phyloP scores from a whole-genome alignment of 1,140 invertebrate species.

The Drosophila sproati region DNA sequence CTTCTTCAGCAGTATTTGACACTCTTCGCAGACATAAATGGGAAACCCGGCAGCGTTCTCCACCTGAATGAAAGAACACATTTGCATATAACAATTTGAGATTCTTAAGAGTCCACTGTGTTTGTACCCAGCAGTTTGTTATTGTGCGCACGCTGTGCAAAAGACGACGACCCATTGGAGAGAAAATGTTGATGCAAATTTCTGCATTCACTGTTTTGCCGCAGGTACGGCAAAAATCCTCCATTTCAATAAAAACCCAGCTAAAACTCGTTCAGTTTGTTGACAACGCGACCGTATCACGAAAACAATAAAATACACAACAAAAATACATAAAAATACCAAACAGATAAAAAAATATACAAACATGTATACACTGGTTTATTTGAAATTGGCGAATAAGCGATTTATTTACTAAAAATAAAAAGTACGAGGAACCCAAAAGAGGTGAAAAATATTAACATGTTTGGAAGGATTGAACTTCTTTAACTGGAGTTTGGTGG shows the following conservation, averaged over 20 bases:
- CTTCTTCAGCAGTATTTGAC: constrained; percentile 51
- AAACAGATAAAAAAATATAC: not conserved
- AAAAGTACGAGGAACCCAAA: too few species aligned
- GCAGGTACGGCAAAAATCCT: constrained; percentile 63
- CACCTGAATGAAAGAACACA: constrained; percentile 31
- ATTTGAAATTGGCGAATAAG: not conserved
- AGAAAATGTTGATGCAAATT: constrained; percentile 50
- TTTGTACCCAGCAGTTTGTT: constrained; percentile 63
- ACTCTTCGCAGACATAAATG: constrained; percentile 45
- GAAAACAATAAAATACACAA: constrained; percentile 6
- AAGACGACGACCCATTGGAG: constrained; percentile 28
- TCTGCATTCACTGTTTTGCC: constrained; percentile 45
- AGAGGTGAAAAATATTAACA: too few species aligned
- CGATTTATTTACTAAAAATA: too few species aligned
- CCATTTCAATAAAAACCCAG: constrained; percentile 49
- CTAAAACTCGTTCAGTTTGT: constrained; percentile 17
- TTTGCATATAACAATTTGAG: not conserved
- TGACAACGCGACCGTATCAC: constrained; percentile 4
- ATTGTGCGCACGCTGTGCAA: constrained; percentile 50
- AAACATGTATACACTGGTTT: not conserved
- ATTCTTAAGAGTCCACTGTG: not conserved
- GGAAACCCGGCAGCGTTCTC: constrained; percentile 50
- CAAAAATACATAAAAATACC: not conserved
- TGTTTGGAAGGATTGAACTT: too few species aligned
- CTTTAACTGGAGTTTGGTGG: too few species aligned